Conservation (phyloP, 2,797 vertebrate genomes). For the Borostomias antarcticus region DNA sequence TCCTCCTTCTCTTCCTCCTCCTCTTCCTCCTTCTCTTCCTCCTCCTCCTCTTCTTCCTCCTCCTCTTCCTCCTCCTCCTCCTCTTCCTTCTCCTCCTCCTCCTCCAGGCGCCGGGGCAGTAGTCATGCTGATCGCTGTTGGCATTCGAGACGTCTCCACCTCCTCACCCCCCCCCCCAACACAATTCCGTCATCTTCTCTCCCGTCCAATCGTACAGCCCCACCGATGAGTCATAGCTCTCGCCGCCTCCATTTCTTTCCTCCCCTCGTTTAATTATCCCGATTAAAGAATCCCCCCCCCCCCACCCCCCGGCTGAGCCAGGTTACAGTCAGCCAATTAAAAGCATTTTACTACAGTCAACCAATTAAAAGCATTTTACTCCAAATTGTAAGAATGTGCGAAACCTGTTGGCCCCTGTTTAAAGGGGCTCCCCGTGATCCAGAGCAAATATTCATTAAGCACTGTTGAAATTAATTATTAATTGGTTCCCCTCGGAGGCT, state of each 20-base stretch:
- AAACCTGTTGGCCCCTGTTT: constrained; percentile 46
- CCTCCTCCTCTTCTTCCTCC: constrained; percentile 56
- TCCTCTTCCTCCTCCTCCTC: constrained; percentile 55
- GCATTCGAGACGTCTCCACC: constrained; percentile 53
- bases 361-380: constrained; percentile 67
- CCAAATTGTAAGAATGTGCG: constrained; percentile 51
- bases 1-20: constrained; percentile 55
- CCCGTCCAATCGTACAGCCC: constrained; percentile 14
- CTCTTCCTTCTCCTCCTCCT: constrained; percentile 58
- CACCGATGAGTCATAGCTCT: constrained; percentile 48
- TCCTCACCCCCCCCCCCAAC: constrained; percentile 41
- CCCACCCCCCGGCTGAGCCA: constrained; percentile 28
- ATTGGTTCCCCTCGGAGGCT: constrained; percentile 10
- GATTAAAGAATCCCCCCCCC: constrained; percentile 51
- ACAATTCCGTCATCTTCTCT: constrained; percentile 41
- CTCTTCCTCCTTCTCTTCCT: constrained; percentile 56
- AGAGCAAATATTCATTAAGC: constrained; percentile 49
- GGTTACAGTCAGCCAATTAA: constrained; percentile 60
- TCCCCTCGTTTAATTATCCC: constrained; percentile 54
- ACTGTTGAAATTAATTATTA: constrained; percentile 26
- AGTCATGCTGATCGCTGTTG: constrained; percentile 69
- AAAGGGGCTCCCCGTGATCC: constrained; percentile 33
- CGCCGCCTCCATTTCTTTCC: constrained; percentile 34
- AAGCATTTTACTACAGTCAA: constrained; percentile 60
- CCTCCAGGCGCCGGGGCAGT: constrained; percentile 59